Base-by-base conservation (phyloP, 2,113 vertebrate species). In the Rostratula benghalensis region DNA sequence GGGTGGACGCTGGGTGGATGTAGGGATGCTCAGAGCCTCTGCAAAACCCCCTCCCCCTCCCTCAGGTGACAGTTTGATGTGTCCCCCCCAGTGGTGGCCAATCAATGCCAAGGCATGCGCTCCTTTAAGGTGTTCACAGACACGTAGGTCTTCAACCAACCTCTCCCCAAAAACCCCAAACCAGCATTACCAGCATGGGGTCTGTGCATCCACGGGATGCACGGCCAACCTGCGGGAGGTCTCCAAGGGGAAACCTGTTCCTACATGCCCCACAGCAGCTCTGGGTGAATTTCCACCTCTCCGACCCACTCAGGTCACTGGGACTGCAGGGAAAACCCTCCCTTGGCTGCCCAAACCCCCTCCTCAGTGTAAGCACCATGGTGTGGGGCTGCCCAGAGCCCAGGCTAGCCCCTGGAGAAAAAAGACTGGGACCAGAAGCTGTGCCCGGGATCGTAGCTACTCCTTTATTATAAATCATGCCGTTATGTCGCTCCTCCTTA, bases 381-480 rank as follows among this genome's bases (percentile, higher is more conserved):
- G 33, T 4, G 23, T 5, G 61, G n/a, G 57, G 28, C 41, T 54
- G 43, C 28, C 53, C 61, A 20, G 30, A 23, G 24, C 51, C 27
- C 3, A 2, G 39, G 28, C 33, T 75, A 2, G 11, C 27, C 3
- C 1, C 35, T 51, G 0, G 2, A 74, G 76, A 68, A 88, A 95
- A 61, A 83, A 27, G 7, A 61, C 25, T 18, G 46, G 83, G 73
- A 92, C 30, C 79, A 95, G 88, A 51, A 71, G 83, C 92, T 84
- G 86, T 6, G 11, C 90, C 87, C 27, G 17, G 93, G 94, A 39
- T 97, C 14, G 79, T 94, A 97, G 95, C 95, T 97, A 97, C 93
- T 97, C 94, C 93, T 97, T 97, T 97, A 97, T 97, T 97, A 97
- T 96, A 96, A 76, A 88, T 96, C 96, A 97, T 96, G 97, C 93